Evolutionary conservation across 2,888 invertebrate species (phyloP), one percentile per base, ranked within the genome.

Genomic region (Leptinotarsa haldemani): DNA sequence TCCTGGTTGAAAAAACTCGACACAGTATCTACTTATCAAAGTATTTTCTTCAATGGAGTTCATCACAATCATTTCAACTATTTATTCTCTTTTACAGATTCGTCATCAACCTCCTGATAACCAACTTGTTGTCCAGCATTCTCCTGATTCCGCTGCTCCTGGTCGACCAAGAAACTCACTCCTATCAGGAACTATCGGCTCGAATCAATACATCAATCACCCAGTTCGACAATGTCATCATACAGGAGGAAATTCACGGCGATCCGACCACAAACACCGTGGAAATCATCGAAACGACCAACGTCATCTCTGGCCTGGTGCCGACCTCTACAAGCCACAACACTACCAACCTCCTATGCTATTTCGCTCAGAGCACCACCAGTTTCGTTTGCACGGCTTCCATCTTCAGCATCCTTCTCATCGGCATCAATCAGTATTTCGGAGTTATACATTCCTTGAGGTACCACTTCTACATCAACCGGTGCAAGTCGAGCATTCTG

Each of bases 361-460:
- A 85, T 70, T 81, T 90, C 48, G 90, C 91, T 47, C 93, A 94
- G 81, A 91, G 91, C 67, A 90, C 91, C 79, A 92, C 93, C 52
- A 90, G 90, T 68, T 86, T 90, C 69, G 87, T 90, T 40, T 90
- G 90, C 70, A 88, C 91, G 1, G 90, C 91, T 0, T 91, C 91
- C 66, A 90, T 92, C 63, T 87, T 92, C 71, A 91, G 92, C 68
- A 90, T 92, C 7, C 87, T 92, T 9, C 87, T 92, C 52, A 92
- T 93, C 78, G 91, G 91, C 12, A 85, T 92, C 70, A 92, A 93
- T 83, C 90, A 92, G 80, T 92, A 92, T 83, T 90, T 90, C 79
- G 93, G 92, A 0, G 92, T 93, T 13, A 90, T 92, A 63, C 91
- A 91, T 76, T 92, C 92, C 0, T 85, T 93, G 52, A 89, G 91